phyloP scores from a whole-genome alignment of 2,797 vertebrate genomes.

The Coilia nasus region DNA sequence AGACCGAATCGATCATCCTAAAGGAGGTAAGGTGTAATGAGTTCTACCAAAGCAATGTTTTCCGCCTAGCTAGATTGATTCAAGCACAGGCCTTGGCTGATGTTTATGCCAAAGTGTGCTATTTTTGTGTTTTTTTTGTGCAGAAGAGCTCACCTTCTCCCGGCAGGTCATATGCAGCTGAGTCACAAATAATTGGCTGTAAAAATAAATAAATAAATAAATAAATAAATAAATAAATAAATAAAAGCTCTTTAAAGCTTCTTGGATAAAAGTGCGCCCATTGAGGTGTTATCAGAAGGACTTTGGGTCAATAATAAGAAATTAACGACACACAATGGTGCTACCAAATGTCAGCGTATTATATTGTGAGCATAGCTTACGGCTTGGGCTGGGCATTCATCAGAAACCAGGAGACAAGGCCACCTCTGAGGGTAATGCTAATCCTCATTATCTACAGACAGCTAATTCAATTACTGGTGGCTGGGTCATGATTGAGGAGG shows the following conservation, averaged over 20 bases:
- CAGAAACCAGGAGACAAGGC: conserved; percentile 13
- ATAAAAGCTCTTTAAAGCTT: neutral
- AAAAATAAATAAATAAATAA: neutral
- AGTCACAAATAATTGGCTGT: neutral
- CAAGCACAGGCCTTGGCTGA: neutral
- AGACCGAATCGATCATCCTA: neutral
- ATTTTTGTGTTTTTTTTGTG: neutral
- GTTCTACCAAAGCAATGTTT: neutral
- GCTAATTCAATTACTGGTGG: conserved; percentile 62
- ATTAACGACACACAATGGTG: neutral
- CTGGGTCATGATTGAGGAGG: conserved; percentile 18
- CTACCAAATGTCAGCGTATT: neutral
- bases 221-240: no score
- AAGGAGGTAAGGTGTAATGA: conserved; percentile 1
- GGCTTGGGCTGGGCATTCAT: neutral
- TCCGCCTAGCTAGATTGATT: neutral
- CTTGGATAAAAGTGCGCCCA: neutral
- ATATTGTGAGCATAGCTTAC: neutral
- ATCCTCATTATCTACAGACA: conserved; percentile 53
- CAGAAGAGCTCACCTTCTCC: neutral
- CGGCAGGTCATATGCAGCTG: neutral
- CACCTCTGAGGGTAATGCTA: conserved; percentile 24
- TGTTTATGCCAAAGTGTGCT: neutral
- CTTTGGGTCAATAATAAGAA: neutral
- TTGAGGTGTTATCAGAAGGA: neutral